These are phyloP conservation scores for Ethmia dodecea DNA, from an alignment of 2,888 invertebrate genomes.

Conservation along the genomic window DNA sequence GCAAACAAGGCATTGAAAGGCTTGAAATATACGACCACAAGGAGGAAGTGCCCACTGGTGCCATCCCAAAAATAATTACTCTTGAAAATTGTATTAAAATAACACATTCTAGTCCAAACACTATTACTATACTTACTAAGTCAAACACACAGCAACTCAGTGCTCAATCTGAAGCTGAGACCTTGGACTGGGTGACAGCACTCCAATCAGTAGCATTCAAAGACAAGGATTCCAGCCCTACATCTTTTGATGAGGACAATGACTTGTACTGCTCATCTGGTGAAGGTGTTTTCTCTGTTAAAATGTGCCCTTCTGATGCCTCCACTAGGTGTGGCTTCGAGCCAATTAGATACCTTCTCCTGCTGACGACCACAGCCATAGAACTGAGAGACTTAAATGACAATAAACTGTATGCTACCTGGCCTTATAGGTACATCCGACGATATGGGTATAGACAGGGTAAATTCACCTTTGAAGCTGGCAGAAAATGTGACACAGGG, in stretches of 20 bases:
- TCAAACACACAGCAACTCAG: conserved; percentile 81
- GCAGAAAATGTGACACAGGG: conserved; percentile 90
- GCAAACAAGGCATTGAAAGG: conserved; percentile 90
- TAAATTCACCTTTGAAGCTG: conserved; percentile 92
- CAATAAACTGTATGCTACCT: conserved; percentile 82
- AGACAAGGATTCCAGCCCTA: conserved; percentile 78
- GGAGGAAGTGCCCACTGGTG: conserved; percentile 81
- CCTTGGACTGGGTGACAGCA: conserved; percentile 87
- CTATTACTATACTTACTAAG: conserved; percentile 86
- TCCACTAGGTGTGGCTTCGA: conserved; percentile 86
- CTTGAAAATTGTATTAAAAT: conserved; percentile 94
- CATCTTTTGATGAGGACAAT: conserved; percentile 88
- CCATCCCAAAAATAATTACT: conserved; percentile 86
- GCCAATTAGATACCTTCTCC: conserved; percentile 82
- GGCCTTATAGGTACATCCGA: conserved; percentile 91
- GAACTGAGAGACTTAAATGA: conserved; percentile 83
- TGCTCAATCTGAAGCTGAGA: conserved; percentile 80
- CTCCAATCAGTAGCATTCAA: conserved; percentile 90
- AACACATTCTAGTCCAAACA: conserved; percentile 79
- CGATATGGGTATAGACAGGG: conserved; percentile 91
- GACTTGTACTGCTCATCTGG: conserved; percentile 92
- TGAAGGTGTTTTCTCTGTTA: conserved; percentile 88
- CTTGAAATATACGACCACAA: conserved; percentile 91
- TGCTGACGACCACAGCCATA: conserved; percentile 85
- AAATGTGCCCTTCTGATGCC: conserved; percentile 86